Conservation (phyloP, 2,113 vertebrate genomes). For the Opisthocomus hoazin region DNA sequence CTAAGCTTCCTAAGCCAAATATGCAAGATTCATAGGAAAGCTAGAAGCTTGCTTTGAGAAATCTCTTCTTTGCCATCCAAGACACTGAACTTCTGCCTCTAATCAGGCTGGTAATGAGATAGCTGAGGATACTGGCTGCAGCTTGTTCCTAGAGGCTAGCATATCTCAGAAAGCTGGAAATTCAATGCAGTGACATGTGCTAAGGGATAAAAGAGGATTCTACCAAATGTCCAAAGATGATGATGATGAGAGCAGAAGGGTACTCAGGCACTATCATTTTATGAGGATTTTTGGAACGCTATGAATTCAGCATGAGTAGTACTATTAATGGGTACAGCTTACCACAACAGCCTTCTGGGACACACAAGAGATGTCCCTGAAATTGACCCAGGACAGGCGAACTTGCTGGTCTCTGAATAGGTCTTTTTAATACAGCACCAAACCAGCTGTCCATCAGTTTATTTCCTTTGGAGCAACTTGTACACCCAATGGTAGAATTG, state of each 20-base stretch:
- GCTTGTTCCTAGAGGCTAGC: not conserved
- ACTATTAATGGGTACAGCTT: not conserved
- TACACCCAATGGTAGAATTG: not conserved
- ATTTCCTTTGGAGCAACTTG: not conserved
- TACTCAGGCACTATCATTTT: not conserved
- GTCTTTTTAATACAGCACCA: not conserved
- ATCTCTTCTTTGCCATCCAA: not conserved
- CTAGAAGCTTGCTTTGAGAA: not conserved
- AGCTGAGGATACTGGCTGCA: not conserved
- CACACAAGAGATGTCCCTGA: not conserved
- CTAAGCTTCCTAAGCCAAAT: not conserved
- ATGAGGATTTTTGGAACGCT: not conserved
- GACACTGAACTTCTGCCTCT: not conserved
- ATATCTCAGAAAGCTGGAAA: not conserved
- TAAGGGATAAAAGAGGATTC: not conserved
- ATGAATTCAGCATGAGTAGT: not conserved
- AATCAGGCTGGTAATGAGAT: not conserved
- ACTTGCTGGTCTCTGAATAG: not conserved
- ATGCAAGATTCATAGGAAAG: not conserved
- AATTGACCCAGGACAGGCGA: not conserved
- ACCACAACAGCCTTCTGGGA: not conserved
- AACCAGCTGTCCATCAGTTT: not conserved
- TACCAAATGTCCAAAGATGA: not conserved
- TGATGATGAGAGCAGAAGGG: not conserved
- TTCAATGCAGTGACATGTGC: not conserved